Evolutionary conservation across 2,113 vertebrate species (phyloP).

Genomic region (Nettapus auritus): DNA sequence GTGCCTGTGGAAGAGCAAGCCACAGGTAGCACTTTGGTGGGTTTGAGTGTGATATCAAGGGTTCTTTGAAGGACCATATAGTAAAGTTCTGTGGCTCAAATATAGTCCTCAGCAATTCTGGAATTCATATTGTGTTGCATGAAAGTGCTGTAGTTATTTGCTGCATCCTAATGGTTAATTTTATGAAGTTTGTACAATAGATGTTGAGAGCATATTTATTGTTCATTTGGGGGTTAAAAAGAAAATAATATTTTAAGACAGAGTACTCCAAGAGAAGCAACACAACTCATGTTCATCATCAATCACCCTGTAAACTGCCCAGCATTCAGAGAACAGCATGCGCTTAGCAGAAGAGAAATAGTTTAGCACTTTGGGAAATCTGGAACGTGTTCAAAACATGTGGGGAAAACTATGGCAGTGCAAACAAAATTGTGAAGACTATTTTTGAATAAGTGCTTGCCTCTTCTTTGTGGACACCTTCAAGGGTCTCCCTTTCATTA

Average conservation of each 20-base stretch:
- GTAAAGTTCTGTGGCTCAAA: background rate
- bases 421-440: background rate
- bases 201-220: background rate
- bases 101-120: background rate
- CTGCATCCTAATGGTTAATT: background rate
- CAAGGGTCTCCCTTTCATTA: conserved; percentile 26
- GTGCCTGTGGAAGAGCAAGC: background rate
- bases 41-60: background rate
- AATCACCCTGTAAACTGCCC: conserved; percentile 4
- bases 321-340: background rate
- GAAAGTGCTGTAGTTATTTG: background rate
- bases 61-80: fast-evolving
- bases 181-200: background rate
- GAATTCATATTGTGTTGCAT: background rate
- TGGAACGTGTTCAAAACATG: background rate
- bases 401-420: background rate
- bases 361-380: background rate
- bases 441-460: background rate
- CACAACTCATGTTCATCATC: background rate
- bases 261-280: background rate
- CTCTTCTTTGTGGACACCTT: conserved; percentile 2
- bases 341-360: background rate
- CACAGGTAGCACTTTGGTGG: background rate
- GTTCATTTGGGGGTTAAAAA: background rate
- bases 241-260: background rate